Evolutionary conservation across 2,113 vertebrate genomes (phyloP).

Genomic region (Columba janthina): DNA sequence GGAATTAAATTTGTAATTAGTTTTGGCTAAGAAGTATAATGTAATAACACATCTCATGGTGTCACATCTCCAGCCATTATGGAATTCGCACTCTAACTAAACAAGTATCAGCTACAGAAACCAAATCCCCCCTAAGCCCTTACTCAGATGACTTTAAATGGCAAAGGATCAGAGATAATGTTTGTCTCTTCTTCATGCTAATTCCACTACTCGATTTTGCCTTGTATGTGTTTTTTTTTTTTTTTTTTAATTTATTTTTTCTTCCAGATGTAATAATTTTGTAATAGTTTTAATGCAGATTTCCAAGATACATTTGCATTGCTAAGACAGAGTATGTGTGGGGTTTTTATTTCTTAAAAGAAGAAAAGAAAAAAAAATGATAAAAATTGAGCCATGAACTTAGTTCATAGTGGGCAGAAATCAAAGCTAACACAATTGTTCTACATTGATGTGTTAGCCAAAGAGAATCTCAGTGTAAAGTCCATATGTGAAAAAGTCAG

Average conservation of each 20-base stretch:
- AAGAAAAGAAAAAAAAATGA: neutral
- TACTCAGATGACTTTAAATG: neutral
- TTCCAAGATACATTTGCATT: neutral
- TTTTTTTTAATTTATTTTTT: neutral
- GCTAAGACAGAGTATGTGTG: neutral
- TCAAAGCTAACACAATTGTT: neutral
- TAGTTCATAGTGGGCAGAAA: neutral
- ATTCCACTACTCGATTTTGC: neutral
- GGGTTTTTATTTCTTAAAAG: neutral
- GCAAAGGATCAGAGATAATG: neutral
- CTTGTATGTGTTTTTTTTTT: neutral
- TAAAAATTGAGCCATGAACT: neutral
- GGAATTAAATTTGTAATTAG: neutral
- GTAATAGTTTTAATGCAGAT: neutral
- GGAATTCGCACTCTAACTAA: neutral
- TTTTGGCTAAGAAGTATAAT: neutral
- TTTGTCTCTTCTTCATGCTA: neutral
- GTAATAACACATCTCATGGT: neutral
- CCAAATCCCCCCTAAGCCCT: neutral
- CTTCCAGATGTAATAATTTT: neutral
- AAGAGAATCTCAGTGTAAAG: neutral
- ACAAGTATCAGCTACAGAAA: neutral
- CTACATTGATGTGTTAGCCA: neutral
- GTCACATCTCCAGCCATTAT: neutral
- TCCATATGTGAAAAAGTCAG: neutral